Evolutionary conservation across 2,888 invertebrate genomes (phyloP).

Genomic region (Microplitis deprimator): DNA sequence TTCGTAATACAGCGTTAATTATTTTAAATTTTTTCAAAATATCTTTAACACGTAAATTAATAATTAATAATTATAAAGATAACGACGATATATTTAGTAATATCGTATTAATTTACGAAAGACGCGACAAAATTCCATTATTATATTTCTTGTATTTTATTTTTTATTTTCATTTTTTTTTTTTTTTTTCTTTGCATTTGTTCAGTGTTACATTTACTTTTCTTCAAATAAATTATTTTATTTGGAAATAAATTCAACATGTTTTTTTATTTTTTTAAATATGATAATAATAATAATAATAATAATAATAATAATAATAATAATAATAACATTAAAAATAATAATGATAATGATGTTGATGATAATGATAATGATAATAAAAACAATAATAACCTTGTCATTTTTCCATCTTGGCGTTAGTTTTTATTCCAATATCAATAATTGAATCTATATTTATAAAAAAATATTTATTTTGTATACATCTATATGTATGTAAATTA

Average conservation of each 20-base stretch:
- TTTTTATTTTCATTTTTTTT: too few relatives aligned
- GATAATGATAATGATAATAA: conserved; percentile 57
- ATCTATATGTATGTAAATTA: conserved; percentile 19
- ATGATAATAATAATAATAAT: conserved; percentile 58
- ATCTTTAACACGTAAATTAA: conserved; percentile 16
- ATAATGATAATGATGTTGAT: conserved; percentile 22
- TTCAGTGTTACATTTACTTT: conserved; percentile 48
- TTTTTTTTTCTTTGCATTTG: conserved; percentile 46
- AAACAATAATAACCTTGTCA: conserved; percentile 54
- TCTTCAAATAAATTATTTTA: conserved; percentile 49
- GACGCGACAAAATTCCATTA: conserved; percentile 28
- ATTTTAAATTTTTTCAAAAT: conserved; percentile 15
- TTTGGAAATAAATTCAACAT: conserved; percentile 47
- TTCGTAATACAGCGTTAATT: conserved; percentile 40
- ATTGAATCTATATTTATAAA: conserved; percentile 4
- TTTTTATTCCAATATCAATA: conserved; percentile 39
- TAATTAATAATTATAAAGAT: conserved; percentile 2
- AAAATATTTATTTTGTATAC: background rate
- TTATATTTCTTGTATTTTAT: conserved; percentile 9
- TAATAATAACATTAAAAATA: conserved; percentile 52
- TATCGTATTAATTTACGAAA: conserved; percentile 1
- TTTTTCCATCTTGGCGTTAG: conserved; percentile 58
- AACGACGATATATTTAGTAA: background rate
- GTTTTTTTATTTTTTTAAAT: conserved; percentile 56
- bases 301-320: conserved; percentile 38